These are phyloP conservation scores for Oscheius sp. DNA, from an alignment of 1,140 invertebrate genomes.

Conservation along the genomic window DNA sequence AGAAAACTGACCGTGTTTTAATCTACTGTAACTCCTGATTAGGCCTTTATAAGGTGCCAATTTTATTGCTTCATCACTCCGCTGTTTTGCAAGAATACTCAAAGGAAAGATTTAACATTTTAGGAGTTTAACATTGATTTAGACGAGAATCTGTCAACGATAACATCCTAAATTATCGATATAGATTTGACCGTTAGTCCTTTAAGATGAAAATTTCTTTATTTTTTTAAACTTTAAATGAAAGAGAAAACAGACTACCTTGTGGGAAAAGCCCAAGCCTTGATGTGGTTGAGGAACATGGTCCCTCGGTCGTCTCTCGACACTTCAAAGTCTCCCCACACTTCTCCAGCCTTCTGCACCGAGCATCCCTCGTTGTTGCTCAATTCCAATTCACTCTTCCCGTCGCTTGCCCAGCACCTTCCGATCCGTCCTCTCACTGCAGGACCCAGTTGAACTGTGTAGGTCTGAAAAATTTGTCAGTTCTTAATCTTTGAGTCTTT, in stretches of 20 bases:
- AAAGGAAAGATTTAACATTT: no score
- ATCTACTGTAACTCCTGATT: no score
- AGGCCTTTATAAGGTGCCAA: no score
- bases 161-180: no score
- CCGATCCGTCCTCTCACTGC: conserved; percentile 54
- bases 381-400: conserved; percentile 53
- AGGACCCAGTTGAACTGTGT: conserved; percentile 53
- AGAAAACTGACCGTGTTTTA: no score
- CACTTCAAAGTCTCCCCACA: conserved; percentile 56
- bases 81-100: no score
- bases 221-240: background rate
- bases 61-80: no score
- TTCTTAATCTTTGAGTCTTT: conserved; percentile 13
- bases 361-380: conserved; percentile 55
- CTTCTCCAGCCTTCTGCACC: conserved; percentile 45
- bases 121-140: no score
- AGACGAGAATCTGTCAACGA: no score
- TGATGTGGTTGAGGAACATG: conserved; percentile 57
- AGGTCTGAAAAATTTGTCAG: conserved; percentile 43
- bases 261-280: conserved; percentile 60
- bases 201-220: background rate
- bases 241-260: conserved; percentile 38
- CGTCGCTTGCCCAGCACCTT: conserved; percentile 56
- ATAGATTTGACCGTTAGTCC: no score
- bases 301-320: conserved; percentile 39